Conservation (phyloP, 53 echinoderm and acorn worm species). For the Paracentrotus lividus region DNA sequence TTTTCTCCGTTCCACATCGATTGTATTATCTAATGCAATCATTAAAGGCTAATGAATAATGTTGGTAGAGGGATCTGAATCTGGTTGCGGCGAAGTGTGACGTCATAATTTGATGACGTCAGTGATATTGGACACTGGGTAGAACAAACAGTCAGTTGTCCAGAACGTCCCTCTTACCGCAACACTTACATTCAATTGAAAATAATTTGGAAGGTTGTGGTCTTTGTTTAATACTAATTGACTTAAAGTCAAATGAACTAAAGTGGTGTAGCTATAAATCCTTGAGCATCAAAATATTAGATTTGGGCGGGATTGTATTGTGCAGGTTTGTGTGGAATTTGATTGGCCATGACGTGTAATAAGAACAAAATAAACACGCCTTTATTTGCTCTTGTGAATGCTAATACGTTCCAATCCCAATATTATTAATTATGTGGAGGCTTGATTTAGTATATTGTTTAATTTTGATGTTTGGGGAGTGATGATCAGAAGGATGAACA, state of each 20-base stretch:
- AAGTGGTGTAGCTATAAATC: not conserved
- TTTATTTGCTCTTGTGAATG: not conserved
- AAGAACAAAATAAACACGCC: not conserved
- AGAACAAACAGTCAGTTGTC: not conserved
- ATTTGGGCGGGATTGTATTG: not conserved
- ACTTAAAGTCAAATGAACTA: not conserved
- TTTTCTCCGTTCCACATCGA: conserved; percentile 54
- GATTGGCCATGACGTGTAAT: not conserved
- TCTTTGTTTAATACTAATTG: conserved; percentile 22
- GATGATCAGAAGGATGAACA: too few relatives aligned
- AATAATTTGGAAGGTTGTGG: not conserved
- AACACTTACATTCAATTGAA: conserved; percentile 21
- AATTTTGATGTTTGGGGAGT: too few relatives aligned
- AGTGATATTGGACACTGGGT: conserved; percentile 27
- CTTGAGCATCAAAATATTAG: not conserved
- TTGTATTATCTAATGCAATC: conserved; percentile 66
- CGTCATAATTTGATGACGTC: conserved; percentile 41
- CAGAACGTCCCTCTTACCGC: not conserved
- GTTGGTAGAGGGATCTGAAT: conserved; percentile 50
- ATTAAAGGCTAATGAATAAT: conserved; percentile 57
- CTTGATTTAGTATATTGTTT: too few relatives aligned
- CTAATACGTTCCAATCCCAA: too few relatives aligned
- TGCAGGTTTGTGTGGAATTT: too few relatives aligned
- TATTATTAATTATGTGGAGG: too few relatives aligned
- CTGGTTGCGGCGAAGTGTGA: not conserved